Conservation (phyloP, 1,140 invertebrate species). For the Bombus difficillimus region DNA sequence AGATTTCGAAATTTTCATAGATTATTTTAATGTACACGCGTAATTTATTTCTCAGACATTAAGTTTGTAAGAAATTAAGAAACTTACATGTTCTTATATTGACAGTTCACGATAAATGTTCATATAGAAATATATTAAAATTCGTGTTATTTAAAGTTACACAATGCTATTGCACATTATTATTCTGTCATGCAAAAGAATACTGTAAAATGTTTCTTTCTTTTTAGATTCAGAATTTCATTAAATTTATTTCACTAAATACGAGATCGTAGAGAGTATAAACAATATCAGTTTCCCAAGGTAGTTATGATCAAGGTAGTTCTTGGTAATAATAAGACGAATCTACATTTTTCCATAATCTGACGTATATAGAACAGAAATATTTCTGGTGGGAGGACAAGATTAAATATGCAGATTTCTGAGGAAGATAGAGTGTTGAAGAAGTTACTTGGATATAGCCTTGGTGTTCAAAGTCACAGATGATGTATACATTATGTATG, state of each 20-base stretch:
- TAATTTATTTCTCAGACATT: not conserved
- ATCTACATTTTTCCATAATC: not conserved
- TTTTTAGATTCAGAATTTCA: no score
- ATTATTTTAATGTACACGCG: not conserved
- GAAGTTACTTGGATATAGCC: not conserved
- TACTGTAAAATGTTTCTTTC: not conserved
- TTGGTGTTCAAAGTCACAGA: not conserved
- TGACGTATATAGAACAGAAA: not conserved
- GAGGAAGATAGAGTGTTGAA: not conserved
- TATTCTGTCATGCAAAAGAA: not conserved
- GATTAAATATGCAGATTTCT: not conserved
- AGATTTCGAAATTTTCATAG: not conserved
- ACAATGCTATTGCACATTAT: no score
- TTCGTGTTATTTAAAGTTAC: no score
- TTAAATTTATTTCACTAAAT: not conserved
- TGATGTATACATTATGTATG: not conserved
- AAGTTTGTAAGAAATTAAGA: not conserved
- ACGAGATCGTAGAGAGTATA: not conserved
- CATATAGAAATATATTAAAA: not conserved
- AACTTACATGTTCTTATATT: not conserved
- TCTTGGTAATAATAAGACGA: no score
- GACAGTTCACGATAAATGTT: not conserved
- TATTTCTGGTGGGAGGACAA: not conserved
- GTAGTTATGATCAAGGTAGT: not conserved
- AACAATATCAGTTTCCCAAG: not conserved